Evolutionary conservation across 1,140 invertebrate genomes (phyloP).

Genomic region (Drusus annulatus): DNA sequence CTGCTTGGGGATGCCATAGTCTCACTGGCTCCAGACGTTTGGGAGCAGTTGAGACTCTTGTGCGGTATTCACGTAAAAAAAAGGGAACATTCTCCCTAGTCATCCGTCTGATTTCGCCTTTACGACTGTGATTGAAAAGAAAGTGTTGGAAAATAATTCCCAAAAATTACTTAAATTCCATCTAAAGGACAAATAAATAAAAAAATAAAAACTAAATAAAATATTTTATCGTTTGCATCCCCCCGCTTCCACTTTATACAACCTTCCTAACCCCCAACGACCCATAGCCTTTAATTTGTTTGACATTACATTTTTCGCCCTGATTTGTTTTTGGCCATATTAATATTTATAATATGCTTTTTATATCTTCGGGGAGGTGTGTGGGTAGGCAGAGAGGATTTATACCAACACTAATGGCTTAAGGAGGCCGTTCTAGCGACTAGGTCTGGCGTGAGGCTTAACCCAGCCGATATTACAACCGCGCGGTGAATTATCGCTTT

Average conservation of each 20-base stretch:
- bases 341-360: constrained; percentile 60
- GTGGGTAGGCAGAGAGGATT: not conserved
- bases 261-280: constrained; percentile 43
- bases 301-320: constrained; percentile 60
- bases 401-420: constrained; percentile 24
- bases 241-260: not conserved
- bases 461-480: not conserved
- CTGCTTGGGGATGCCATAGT: too few relatives aligned
- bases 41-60: too few relatives aligned
- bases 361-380: constrained; percentile 31
- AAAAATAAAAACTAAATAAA: too few relatives aligned
- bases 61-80: too few relatives aligned
- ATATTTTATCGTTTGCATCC: constrained; percentile 11
- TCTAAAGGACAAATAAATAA: too few relatives aligned
- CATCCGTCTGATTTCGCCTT: too few relatives aligned
- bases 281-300: constrained; percentile 58
- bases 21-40: too few relatives aligned
- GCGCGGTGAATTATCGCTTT: not conserved
- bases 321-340: constrained; percentile 59
- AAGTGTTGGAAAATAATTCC: too few relatives aligned
- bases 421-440: not conserved
- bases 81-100: too few relatives aligned
- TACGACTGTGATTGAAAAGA: too few relatives aligned
- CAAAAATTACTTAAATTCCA: too few relatives aligned
- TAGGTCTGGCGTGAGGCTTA: not conserved